phyloP scores from a whole-genome alignment of 2,888 invertebrate species.

The Scelioninae gen. 1 region DNA sequence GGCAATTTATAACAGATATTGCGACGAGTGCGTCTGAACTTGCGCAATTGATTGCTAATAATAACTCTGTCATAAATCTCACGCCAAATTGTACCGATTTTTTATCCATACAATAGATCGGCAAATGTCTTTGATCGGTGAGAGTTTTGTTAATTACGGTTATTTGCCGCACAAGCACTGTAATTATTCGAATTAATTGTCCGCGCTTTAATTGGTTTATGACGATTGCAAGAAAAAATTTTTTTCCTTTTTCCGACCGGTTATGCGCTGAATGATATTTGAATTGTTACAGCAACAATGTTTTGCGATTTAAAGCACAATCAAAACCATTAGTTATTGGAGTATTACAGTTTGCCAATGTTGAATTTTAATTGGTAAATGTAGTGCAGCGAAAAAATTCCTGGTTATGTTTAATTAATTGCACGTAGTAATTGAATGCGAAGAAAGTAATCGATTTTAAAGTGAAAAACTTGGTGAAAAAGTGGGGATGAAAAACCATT shows the following conservation, averaged over 20 bases:
- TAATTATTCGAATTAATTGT: conserved; percentile 55
- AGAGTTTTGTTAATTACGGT: conserved; percentile 49
- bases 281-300: conserved; percentile 51
- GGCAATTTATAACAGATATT: conserved; percentile 21
- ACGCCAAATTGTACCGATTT: conserved; percentile 33
- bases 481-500: too few species aligned
- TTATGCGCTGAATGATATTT: conserved; percentile 43
- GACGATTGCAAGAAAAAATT: conserved; percentile 18
- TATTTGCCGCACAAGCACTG: conserved; percentile 27
- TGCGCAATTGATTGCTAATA: conserved; percentile 46
- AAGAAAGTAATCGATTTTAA: too few species aligned
- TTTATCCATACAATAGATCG: too few species aligned
- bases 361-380: conserved; percentile 36
- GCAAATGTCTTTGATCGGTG: conserved; percentile 37
- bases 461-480: too few species aligned
- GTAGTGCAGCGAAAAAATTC: conserved; percentile 13
- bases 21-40: not conserved
- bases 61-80: conserved; percentile 30
- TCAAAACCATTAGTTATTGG: conserved; percentile 39
- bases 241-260: conserved; percentile 31
- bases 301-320: conserved; percentile 29
- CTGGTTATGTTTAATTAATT: conserved; percentile 36
- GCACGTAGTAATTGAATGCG: not conserved
- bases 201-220: too few species aligned
- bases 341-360: conserved; percentile 30